Evolutionary conservation across 2,888 invertebrate species (phyloP).

Genomic region (Cybosia mesomella): DNA sequence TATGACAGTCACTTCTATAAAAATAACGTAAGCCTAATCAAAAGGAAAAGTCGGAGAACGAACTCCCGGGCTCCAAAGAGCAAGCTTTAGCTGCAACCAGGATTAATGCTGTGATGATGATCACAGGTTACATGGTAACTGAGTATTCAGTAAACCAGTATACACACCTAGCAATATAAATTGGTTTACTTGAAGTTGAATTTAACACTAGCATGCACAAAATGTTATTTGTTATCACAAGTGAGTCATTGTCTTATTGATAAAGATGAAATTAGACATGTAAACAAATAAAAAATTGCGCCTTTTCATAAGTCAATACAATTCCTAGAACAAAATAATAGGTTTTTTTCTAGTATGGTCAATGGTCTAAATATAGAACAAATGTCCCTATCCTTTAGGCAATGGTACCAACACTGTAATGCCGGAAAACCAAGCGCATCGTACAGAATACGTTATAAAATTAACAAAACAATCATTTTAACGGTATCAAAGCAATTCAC

Average conservation of each 20-base stretch:
- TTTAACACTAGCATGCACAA: not conserved
- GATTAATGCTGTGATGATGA: too few species aligned
- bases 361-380: not conserved
- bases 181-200: too few species aligned
- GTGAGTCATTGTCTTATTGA: constrained; percentile 10
- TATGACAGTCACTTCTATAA: too few species aligned
- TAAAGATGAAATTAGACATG: constrained; percentile 3
- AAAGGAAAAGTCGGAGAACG: too few species aligned
- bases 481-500: constrained; percentile 60
- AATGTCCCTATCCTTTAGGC: not conserved
- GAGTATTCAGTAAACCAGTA: too few species aligned
- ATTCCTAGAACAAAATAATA: not conserved
- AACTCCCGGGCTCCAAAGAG: too few species aligned
- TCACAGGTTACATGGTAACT: too few species aligned
- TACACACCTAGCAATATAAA: too few species aligned
- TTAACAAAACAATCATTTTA: constrained; percentile 60
- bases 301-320: constrained; percentile 6
- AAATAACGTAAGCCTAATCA: too few species aligned
- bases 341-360: not conserved
- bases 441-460: constrained; percentile 39
- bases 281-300: constrained; percentile 21
- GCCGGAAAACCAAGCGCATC: constrained; percentile 24
- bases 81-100: too few species aligned
- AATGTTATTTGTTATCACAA: constrained; percentile 13
- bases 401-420: constrained; percentile 23